Conservation (phyloP, 2,888 invertebrate genomes). For the Drosophila birchii region DNA sequence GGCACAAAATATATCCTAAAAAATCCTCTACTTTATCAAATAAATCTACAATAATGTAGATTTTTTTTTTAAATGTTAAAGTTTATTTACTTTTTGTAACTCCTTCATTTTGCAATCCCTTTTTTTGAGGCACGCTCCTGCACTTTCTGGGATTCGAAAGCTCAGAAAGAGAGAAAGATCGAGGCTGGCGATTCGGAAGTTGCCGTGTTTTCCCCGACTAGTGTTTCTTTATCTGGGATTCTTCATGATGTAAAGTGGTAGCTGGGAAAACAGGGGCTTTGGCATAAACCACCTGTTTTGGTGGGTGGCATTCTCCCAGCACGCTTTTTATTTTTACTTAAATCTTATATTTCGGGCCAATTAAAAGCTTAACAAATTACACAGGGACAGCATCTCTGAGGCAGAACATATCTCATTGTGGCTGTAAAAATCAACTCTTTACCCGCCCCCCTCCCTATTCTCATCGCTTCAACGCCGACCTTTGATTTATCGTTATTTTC, state of each 20-base stretch:
- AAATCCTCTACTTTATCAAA: slow-evolving; percentile 1
- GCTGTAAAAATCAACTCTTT: slow-evolving; percentile 4
- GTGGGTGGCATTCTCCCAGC: slow-evolving; percentile 30
- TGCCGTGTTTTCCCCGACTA: slow-evolving; percentile 1
- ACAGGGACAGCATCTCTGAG: slow-evolving; percentile 14
- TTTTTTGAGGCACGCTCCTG: slow-evolving; percentile 3
- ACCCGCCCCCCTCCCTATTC: background rate
- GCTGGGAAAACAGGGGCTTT: background rate
- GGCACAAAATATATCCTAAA: background rate
- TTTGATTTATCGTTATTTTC: slow-evolving; percentile 80
- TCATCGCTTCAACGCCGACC: slow-evolving; percentile 52
- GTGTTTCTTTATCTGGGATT: slow-evolving; percentile 11
- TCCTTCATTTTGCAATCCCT: background rate
- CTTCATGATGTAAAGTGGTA: slow-evolving; percentile 12
- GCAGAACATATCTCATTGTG: slow-evolving; percentile 18
- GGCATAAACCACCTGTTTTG: slow-evolving; percentile 9
- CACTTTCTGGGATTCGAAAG: slow-evolving; percentile 59
- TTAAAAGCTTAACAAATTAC: slow-evolving; percentile 60
- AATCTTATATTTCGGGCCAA: slow-evolving; percentile 34
- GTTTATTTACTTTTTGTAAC: background rate
- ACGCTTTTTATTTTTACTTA: background rate
- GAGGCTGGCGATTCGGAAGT: slow-evolving; percentile 2
- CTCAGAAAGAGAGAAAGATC: slow-evolving; percentile 17
- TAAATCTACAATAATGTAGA: background rate
- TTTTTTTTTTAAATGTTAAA: too few species aligned